These are phyloP conservation scores for Tenthredo livida DNA, from an alignment of 2,888 invertebrate species.

Conservation along the genomic window DNA sequence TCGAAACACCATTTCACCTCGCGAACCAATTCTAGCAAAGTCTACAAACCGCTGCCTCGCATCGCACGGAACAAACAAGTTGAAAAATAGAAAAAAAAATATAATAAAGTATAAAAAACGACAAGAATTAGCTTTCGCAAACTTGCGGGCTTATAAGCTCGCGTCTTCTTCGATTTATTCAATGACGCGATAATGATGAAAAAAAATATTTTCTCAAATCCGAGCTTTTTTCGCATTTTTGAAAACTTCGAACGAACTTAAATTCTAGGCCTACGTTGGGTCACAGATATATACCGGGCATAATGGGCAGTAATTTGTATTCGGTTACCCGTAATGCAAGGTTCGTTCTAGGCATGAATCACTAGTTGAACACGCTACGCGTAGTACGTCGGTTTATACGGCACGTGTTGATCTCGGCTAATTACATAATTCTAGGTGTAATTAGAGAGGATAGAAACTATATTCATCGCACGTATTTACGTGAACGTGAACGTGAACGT, in stretches of 20 bases:
- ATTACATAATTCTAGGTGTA: conserved; percentile 29
- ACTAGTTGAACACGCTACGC: conserved; percentile 20
- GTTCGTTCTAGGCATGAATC: conserved; percentile 38
- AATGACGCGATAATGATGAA: too few relatives aligned
- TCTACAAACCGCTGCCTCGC: conserved; percentile 26
- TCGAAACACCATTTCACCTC: conserved; percentile 53
- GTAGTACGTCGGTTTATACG: neutral
- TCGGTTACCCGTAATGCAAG: conserved; percentile 6
- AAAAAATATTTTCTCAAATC: too few relatives aligned
- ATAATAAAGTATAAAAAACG: neutral
- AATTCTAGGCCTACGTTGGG: neutral
- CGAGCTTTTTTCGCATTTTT: neutral
- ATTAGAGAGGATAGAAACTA: neutral
- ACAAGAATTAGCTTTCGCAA: neutral
- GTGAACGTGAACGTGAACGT: neutral
- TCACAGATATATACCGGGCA: neutral
- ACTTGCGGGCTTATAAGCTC: conserved; percentile 21
- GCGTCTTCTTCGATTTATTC: too few relatives aligned
- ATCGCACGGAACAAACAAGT: conserved; percentile 12
- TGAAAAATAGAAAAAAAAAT: neutral
- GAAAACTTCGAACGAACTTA: neutral
- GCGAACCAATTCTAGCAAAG: conserved; percentile 49
- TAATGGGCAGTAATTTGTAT: conserved; percentile 5
- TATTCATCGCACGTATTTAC: conserved; percentile 20
- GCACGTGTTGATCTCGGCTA: conserved; percentile 39